Base-by-base conservation (phyloP, 2,888 invertebrate genomes). In the Pristionchus exspectatus region DNA sequence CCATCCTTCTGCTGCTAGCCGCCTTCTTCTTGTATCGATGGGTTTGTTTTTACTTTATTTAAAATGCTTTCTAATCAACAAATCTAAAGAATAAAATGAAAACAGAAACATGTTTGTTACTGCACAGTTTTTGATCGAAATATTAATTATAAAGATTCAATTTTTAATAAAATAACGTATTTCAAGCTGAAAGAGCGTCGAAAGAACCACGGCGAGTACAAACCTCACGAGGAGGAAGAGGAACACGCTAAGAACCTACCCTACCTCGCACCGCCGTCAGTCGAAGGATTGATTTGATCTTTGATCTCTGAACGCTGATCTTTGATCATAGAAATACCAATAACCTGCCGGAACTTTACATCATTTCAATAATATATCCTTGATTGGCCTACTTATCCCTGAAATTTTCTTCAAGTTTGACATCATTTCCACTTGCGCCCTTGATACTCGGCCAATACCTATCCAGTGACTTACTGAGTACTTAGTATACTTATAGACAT, bases 161-260 rank as follows among this genome's bases (percentile, higher is more conserved):
- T 77, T 33, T 77, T 33, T 5, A 77, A 54, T 10, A 18, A 44
- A 9, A n/a, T 10, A 50, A 30, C 21, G 38, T 38, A 38, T 30
- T 85, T 86, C 24, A 63, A 86, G 87, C 3, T 87, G 24, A 54
- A 56, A 72, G 69, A 72, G 54, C 56, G 87, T 30, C 90, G 92
- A 38, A 94, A 94, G 91, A 93, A 93, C 90, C 94, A 94, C 87
- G 94, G 94, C 30, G 94, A 93, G 88, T 94, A 94, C 90, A 91
- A 94, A 77, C 94, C 94, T 24, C 94, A 94, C 87, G 92, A 92
- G 89, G 94, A 94, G 90, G 94, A 94, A 89, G 92, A 93, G 81
- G 91, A 92, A 74, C 94, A 94, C 89, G 94, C 94, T 38, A 94
- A 94, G 91, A 93, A 94, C 84, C 90, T 94, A 69, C 94, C 94